Evolutionary conservation across 2,113 vertebrate genomes (phyloP), one percentile per base, ranked within the genome.

Genomic region (Nannospalax galili): DNA sequence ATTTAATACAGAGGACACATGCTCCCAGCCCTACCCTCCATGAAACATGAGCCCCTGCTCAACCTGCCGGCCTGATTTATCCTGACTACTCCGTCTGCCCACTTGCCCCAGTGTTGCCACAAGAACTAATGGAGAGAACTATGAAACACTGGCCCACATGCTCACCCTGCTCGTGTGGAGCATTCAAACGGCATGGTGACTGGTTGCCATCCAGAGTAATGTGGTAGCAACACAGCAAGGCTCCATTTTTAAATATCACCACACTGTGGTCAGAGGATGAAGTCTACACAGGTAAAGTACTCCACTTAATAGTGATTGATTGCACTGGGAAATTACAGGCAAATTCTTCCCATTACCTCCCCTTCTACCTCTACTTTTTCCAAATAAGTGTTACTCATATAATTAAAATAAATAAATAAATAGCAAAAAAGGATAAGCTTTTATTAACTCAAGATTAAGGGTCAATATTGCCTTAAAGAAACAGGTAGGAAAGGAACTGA

Each of bases 361-460:
- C 37, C 20, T 42, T 28, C 42, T 56, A 30, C 94, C 93, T 91
- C 73, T 48, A 77, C 62, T 52, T 87, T 91, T 88, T 69, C 78
- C 69, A 91, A 77, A 45, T 2, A 40, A 73, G 20, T 48, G 67
- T 85, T 75, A 91, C 19, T 58, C 70, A 35, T 73, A 67, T 26
- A 67, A 79, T 80, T 9, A 64, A 78, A 64, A 86, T 5, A 94
- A 70, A 85, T 24, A 24, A 32, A 48, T 30, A 52, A 32, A 17
- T 28, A 24, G 14, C 20, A 4, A 72, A 28, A 64, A 84, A 84
- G 60, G 1, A 86, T 0, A 95, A 67, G 60, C 16, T 30, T 85
- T 52, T 64, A 58, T 77, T 30, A 45, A 74, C 45, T n/a, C 60
- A 91, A 79, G 74, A 79, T 1, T 56, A 62, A 45, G 10, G 37